These are phyloP conservation scores for Dasypus novemcinctus DNA, from an alignment of 2,113 vertebrate species.

Conservation along the genomic window DNA sequence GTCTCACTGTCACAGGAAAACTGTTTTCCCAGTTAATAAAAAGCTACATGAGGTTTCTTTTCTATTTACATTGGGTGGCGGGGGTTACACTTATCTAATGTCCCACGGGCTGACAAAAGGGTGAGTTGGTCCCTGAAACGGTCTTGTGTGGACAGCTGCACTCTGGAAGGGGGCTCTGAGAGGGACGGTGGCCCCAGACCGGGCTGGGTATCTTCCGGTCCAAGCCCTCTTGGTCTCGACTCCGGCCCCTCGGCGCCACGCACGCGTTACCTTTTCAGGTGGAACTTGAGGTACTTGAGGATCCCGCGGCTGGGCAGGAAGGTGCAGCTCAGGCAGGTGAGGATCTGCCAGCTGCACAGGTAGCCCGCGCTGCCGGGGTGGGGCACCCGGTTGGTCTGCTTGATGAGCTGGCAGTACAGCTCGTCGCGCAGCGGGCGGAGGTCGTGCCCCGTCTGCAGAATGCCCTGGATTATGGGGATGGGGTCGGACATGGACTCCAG, in stretches of 20 bases:
- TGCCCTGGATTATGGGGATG: conserved; percentile 91
- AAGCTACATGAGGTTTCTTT: neutral
- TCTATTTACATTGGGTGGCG: fast-evolving
- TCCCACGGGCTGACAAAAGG: neutral
- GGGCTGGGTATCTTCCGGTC: neutral
- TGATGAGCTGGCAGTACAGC: conserved; percentile 97
- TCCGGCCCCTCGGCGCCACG: fast-evolving
- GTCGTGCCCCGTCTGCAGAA: conserved; percentile 94
- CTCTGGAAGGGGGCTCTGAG: fast-evolving
- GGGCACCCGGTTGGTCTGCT: conserved; percentile 92
- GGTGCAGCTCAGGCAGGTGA: conserved; percentile 93
- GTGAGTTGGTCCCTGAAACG: neutral
- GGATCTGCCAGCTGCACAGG: conserved; percentile 93
- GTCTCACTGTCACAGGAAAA: neutral
- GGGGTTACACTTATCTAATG: neutral
- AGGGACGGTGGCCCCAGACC: neutral
- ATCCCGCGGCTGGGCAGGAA: conserved; percentile 91
- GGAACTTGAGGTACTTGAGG: conserved; percentile 96
- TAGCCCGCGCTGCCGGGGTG: conserved; percentile 87
- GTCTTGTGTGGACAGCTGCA: fast-evolving
- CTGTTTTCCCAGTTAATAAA: neutral
- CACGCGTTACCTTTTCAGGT: conserved; percentile 92
- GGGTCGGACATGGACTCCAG: conserved; percentile 92
- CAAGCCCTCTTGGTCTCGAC: fast-evolving
- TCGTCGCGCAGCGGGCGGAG: conserved; percentile 93